These are phyloP conservation scores for Myotis lucifugus DNA, from an alignment of 2,113 vertebrate species.

Conservation along the genomic window DNA sequence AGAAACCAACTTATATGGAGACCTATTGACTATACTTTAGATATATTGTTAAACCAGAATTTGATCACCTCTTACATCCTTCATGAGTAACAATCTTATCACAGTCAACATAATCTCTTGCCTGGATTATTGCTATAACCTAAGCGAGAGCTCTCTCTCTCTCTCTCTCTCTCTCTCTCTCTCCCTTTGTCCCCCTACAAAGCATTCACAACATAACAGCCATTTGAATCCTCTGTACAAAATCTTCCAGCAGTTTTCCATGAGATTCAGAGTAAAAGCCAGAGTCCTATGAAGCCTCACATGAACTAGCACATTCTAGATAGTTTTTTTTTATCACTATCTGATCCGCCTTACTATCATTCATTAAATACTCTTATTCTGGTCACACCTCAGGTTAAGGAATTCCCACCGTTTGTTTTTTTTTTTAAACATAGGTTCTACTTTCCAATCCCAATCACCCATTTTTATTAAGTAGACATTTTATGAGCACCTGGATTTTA, in stretches of 20 bases:
- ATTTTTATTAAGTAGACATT: constrained; percentile 43
- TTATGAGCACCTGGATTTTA: not conserved
- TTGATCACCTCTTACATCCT: not conserved
- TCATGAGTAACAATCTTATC: not conserved
- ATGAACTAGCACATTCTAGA: not conserved
- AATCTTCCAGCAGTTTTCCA: not conserved
- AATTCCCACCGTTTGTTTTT: not conserved
- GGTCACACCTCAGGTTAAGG: not conserved
- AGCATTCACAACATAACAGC: not conserved
- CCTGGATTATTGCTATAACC: not conserved
- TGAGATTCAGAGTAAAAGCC: not conserved
- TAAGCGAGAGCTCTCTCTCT: too few species aligned
- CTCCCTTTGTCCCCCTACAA: not conserved
- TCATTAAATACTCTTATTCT: not conserved
- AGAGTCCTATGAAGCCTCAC: not conserved
- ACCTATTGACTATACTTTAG: not conserved
- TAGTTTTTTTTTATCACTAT: not conserved
- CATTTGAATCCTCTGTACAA: not conserved
- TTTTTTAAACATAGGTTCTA: not conserved
- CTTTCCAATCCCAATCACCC: not conserved
- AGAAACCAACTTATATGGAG: not conserved
- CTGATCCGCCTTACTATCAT: not conserved
- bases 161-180: too few species aligned
- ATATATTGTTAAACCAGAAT: not conserved
- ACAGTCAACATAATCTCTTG: not conserved